phyloP scores from a whole-genome alignment of 2,113 vertebrate species.

The Caloenas nicobarica region DNA sequence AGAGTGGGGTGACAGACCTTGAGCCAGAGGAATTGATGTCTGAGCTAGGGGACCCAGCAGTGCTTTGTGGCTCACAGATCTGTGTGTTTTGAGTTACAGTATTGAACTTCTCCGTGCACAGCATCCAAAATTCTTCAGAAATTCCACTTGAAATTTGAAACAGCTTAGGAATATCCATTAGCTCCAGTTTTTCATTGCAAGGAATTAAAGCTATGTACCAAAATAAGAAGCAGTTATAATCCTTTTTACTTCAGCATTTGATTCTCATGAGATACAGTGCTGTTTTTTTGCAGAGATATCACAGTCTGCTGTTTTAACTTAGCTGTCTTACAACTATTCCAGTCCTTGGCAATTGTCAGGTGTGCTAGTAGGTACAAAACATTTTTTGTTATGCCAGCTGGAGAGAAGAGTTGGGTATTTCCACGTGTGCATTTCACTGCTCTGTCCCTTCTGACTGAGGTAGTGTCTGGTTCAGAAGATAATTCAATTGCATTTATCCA shows the following conservation, averaged over 20 bases:
- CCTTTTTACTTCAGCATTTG: background rate
- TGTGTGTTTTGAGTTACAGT: background rate
- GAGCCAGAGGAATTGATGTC: background rate
- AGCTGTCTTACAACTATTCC: background rate
- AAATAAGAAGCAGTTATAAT: slow-evolving; percentile 1
- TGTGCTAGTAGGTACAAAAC: background rate
- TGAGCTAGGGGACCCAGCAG: background rate
- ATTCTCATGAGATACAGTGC: background rate
- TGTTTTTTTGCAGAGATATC: background rate
- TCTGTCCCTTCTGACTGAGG: slow-evolving; percentile 16
- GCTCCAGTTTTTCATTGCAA: background rate
- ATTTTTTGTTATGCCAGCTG: slow-evolving; percentile 11
- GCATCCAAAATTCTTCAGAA: slow-evolving; percentile 27
- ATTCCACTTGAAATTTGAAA: slow-evolving; percentile 34
- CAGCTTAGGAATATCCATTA: slow-evolving; percentile 21
- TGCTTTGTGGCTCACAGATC: background rate
- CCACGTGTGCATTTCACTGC: slow-evolving; percentile 8
- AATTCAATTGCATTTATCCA: slow-evolving; percentile 33
- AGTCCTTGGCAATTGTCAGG: background rate
- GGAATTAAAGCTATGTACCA: slow-evolving; percentile 20
- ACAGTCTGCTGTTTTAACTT: background rate
- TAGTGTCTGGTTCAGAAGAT: slow-evolving; percentile 25
- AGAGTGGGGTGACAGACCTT: rapidly evolving
- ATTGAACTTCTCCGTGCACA: background rate
- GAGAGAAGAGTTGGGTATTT: slow-evolving; percentile 4